phyloP scores from a whole-genome alignment of 2,113 vertebrate genomes.

The Gadus chalcogrammus region DNA sequence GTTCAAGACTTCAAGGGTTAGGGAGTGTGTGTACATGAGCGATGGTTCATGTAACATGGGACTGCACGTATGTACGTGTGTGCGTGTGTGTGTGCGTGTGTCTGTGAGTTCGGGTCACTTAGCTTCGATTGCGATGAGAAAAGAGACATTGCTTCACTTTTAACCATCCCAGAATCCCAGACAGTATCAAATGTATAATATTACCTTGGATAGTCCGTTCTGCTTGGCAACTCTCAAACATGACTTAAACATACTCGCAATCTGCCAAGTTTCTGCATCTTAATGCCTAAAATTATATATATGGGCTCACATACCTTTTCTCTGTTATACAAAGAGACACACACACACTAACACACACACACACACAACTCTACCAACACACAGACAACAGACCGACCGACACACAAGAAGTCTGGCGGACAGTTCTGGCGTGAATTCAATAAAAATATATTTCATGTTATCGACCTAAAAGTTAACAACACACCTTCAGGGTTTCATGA shows the following conservation, averaged over 20 bases:
- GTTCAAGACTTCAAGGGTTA: too few relatives aligned
- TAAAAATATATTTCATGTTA: slow-evolving; percentile 28
- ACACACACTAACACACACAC: too few relatives aligned
- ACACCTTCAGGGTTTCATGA: slow-evolving; percentile 29
- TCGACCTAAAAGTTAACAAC: slow-evolving; percentile 35
- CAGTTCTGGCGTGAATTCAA: slow-evolving; percentile 16
- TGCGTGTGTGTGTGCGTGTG: slow-evolving; percentile 1
- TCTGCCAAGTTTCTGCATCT: too few relatives aligned
- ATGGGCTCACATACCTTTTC: too few relatives aligned
- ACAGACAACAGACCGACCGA: neutral
- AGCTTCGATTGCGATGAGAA: neutral
- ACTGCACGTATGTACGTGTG: neutral
- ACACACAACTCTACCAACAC: too few relatives aligned
- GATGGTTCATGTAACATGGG: slow-evolving; percentile 5
- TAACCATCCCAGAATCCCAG: neutral
- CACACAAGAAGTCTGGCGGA: neutral
- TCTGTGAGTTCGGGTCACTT: neutral
- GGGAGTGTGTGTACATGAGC: slow-evolving; percentile 20
- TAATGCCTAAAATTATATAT: too few relatives aligned
- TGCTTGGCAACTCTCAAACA: too few relatives aligned
- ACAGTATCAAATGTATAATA: too few relatives aligned
- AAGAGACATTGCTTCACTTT: neutral
- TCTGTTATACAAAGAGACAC: too few relatives aligned
- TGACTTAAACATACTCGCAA: too few relatives aligned
- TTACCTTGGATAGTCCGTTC: too few relatives aligned